phyloP scores from a whole-genome alignment of 2,113 vertebrate species.

The rabbit (Oryctolagus cuniculus) region mOryCun1.1 NC_091438.1:35491001-35491500 shows the following conservation, averaged over 20 bases:
- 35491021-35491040: too few species aligned
- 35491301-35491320: neutral
- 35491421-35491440: neutral
- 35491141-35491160: neutral
- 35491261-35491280: neutral
- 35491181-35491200: neutral
- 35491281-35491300: neutral
- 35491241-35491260: neutral
- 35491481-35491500: neutral
- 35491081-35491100: neutral
- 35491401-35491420: neutral
- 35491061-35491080: too few species aligned
- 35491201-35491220: neutral
- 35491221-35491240: neutral
- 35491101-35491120: neutral
- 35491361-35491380: too few species aligned
- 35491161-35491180: neutral
- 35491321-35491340: neutral
- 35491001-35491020: too few species aligned
- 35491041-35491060: too few species aligned
- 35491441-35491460: neutral
- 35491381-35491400: neutral
- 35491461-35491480: neutral
- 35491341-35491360: neutral
- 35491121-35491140: neutral